Evolutionary conservation across 2,113 vertebrate species (phyloP).

Genomic region (Aramus guarauna): DNA sequence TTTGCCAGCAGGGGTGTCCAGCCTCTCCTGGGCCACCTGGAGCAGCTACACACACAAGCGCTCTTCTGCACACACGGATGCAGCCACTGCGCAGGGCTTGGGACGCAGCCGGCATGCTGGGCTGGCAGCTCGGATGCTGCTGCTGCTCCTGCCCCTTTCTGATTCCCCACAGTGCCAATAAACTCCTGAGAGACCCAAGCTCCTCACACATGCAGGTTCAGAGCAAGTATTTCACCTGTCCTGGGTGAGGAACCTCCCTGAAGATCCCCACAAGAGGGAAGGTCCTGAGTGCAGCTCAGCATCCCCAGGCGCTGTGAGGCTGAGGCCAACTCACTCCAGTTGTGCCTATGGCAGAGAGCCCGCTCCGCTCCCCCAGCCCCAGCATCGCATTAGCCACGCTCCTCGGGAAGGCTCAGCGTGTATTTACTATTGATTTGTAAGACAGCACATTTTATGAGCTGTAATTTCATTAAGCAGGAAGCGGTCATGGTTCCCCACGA

Average conservation of each 20-base stretch:
- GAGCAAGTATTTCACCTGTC: background rate
- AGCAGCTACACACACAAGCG: background rate
- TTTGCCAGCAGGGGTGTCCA: background rate
- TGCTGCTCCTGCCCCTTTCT: background rate
- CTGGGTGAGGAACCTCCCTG: background rate
- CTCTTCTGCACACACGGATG: background rate
- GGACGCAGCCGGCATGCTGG: background rate
- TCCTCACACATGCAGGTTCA: accelerated
- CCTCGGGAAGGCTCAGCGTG: background rate
- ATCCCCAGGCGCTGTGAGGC: background rate
- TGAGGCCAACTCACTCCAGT: accelerated
- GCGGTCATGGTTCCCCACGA: background rate
- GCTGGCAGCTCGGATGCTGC: accelerated
- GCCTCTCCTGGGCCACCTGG: background rate
- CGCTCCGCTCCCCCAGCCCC: accelerated
- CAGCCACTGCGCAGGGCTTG: background rate
- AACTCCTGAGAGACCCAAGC: background rate
- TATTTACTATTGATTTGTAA: background rate
- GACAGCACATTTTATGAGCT: background rate
- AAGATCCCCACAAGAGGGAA: background rate
- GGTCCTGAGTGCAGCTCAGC: accelerated
- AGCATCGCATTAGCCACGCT: accelerated
- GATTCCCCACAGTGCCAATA: accelerated
- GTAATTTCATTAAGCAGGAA: background rate
- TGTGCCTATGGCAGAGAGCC: background rate